These are phyloP conservation scores for Drosophila neocordata DNA, from an alignment of 1,140 invertebrate genomes.

Conservation along the genomic window DNA sequence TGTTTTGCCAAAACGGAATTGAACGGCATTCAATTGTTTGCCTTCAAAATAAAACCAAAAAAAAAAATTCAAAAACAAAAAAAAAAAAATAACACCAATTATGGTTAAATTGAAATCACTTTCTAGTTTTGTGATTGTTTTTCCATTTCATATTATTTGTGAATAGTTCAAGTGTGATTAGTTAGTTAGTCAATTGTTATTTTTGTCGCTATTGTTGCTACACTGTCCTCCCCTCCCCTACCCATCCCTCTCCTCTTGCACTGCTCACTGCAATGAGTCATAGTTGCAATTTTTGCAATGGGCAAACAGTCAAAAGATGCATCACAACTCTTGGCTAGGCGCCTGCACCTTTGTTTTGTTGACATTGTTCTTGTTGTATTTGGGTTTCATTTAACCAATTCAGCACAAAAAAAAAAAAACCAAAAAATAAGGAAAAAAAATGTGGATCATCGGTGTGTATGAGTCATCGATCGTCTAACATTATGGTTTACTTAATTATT, in stretches of 20 bases:
- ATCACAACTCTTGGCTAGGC: conserved; percentile 73
- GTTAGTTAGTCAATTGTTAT: conserved; percentile 21
- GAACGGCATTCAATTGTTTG: conserved; percentile 1
- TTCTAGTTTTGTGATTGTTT: not conserved
- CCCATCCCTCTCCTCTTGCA: too few species aligned
- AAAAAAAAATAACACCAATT: conserved; percentile 1
- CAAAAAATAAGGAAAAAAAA: not conserved
- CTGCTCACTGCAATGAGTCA: conserved; percentile 28
- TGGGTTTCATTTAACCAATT: conserved; percentile 19
- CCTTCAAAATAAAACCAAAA: too few species aligned
- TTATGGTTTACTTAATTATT: conserved; percentile 26
- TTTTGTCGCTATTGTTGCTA: conserved; percentile 7
- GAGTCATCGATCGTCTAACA: conserved; percentile 60
- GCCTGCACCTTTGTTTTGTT: conserved; percentile 72
- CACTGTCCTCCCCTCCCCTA: conserved; percentile 1
- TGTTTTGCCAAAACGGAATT: not conserved
- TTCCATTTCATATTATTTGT: not conserved
- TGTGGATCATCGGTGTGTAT: conserved; percentile 34
- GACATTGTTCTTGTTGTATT: conserved; percentile 60
- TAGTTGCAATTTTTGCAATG: conserved; percentile 21
- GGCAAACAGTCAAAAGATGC: conserved; percentile 71
- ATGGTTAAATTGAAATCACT: conserved; percentile 11
- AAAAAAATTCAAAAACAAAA: not conserved
- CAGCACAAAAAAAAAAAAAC: conserved; percentile 8
- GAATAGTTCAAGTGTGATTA: conserved; percentile 8